Evolutionary conservation across 2,113 vertebrate species (phyloP), one percentile per base, ranked within the genome.

Genomic region (Caloenas nicobarica): DNA sequence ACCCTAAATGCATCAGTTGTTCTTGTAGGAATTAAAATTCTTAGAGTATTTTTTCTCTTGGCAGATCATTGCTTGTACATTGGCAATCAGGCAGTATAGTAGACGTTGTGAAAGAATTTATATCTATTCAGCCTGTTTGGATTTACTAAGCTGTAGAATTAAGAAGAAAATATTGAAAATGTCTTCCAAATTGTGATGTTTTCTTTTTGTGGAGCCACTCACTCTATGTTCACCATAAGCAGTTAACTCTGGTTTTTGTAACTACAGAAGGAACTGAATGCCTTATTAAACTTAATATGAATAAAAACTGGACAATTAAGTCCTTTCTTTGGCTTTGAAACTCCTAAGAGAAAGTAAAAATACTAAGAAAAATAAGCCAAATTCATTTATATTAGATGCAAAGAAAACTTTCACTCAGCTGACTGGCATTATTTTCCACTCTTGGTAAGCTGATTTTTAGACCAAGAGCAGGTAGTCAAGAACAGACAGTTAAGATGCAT

Each of bases 1-100:
- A 9, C 1, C 40, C 46, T 33, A 42, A 86, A 6, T 65, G 9
- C 33, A 66, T 90, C 46, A 42, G 33, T 73, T 78, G 13, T 85
- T 90, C 66, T 53, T 62, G 40, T 80, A 83, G 46, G 38, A 44
- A 71, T 90, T 93, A 23, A 78, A 91, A 81, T 66, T 88, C 57
- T 51, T 83, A 56, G 56, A 90, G 15, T 57, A 22, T 36, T 88
- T 96, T 88, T 89, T 61, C 23, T 88, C 57, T 83, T 96, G 88
- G 73, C 65, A 93, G 48, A 64, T 88, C 16, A 38, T 92, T 87
- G 78, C 11, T 83, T 86, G 24, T 77, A 76, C 48, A 26, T 31
- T 88, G 80, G 40, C 54, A 91, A 25, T 94, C 65, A 72, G 57
- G 29, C 66, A 88, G 48, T 76, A 66, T 13, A 78, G 40, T 62